phyloP scores from a whole-genome alignment of 2,888 invertebrate genomes.

The Trachelus troglodyta region DNA sequence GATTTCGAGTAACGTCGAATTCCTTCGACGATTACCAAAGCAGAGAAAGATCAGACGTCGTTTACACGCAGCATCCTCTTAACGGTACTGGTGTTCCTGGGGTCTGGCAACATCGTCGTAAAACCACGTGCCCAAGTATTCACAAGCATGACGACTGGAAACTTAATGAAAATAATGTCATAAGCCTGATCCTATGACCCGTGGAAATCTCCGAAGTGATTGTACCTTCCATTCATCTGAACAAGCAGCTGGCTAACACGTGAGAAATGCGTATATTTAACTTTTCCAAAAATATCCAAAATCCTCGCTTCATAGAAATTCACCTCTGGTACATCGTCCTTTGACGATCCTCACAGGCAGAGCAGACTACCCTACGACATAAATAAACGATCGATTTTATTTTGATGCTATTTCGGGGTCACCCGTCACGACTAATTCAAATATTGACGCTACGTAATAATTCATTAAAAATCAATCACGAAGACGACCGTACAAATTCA shows the following conservation, averaged over 20 bases:
- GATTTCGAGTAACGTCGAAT: constrained; percentile 7
- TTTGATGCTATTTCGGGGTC: neutral
- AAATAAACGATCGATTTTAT: neutral
- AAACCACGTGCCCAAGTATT: neutral
- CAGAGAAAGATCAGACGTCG: neutral
- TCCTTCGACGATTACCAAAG: neutral
- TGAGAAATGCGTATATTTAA: neutral
- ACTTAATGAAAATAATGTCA: neutral
- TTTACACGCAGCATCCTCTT: neutral
- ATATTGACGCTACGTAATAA: too few relatives aligned
- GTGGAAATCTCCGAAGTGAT: neutral
- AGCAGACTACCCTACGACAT: neutral
- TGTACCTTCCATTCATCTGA: neutral
- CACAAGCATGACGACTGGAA: neutral
- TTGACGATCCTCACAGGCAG: neutral
- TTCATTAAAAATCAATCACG: too few relatives aligned
- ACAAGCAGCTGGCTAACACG: neutral
- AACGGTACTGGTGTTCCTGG: neutral
- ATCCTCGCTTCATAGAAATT: neutral
- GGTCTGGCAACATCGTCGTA: neutral
- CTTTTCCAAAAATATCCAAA: neutral
- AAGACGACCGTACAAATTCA: too few relatives aligned
- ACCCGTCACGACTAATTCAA: too few relatives aligned
- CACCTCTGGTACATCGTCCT: neutral
- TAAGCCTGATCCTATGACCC: neutral